Evolutionary conservation across 2,797 vertebrate genomes (phyloP).

Genomic region (Cryptoprocta ferox): DNA sequence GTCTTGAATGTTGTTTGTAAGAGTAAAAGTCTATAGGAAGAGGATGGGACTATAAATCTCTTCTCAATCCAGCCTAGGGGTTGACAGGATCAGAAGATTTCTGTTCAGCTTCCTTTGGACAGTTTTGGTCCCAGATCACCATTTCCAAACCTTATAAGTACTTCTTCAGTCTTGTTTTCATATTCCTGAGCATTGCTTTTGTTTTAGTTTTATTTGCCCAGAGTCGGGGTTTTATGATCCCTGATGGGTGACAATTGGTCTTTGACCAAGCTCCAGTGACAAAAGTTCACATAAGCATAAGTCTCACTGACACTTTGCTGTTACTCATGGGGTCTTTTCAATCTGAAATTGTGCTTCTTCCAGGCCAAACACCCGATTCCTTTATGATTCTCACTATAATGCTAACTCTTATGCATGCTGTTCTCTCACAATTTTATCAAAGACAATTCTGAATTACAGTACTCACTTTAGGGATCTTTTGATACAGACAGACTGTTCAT

Average conservation of each 20-base stretch:
- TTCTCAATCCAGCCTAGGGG: not conserved
- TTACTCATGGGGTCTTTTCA: not conserved
- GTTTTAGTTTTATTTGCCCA: not conserved
- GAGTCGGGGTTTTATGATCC: not conserved
- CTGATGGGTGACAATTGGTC: not conserved
- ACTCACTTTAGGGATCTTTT: not conserved
- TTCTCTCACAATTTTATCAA: constrained; percentile 27
- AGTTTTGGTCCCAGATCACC: not conserved
- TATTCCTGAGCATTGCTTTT: not conserved
- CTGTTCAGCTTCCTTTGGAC: not conserved
- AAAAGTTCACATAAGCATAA: not conserved
- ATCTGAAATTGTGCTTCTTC: not conserved
- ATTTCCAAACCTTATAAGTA: not conserved
- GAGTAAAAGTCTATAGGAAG: not conserved
- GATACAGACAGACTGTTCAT: not conserved
- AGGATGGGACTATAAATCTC: not conserved
- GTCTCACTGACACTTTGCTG: not conserved
- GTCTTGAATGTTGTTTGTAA: not conserved
- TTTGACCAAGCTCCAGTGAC: not conserved
- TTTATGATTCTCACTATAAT: not conserved
- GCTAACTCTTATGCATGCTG: not conserved
- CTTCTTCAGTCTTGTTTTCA: not conserved
- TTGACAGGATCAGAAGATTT: not conserved
- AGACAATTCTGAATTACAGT: not conserved
- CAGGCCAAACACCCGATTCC: not conserved